A percentile compares a stretch with the other conserved stretches of the same genome.
Evolutionary conservation across 2,888 invertebrate genomes (phyloP).

Genomic region (Agrotis exclamationis): DNA sequence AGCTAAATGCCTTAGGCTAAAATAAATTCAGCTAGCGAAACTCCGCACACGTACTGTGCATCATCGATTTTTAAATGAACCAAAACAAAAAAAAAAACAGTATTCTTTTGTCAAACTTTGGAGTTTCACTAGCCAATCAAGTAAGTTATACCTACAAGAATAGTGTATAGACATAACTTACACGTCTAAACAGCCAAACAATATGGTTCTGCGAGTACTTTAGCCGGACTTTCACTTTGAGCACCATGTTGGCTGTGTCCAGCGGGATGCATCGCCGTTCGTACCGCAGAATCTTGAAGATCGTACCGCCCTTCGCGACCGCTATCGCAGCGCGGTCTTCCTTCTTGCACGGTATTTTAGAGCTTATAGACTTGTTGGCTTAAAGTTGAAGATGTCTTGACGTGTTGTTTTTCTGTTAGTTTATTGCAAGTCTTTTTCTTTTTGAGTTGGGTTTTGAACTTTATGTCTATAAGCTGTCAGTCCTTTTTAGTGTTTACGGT

Average conservation of each 20-base stretch:
- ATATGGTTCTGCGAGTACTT: constrained; percentile 91
- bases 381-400: background rate
- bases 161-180: constrained; percentile 73
- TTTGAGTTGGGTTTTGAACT: background rate
- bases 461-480: background rate
- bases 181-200: constrained; percentile 91
- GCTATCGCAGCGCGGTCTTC: constrained; percentile 34
- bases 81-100: too few relatives aligned
- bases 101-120: too few relatives aligned
- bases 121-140: too few relatives aligned
- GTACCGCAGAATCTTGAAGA: constrained; percentile 79
- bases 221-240: constrained; percentile 91
- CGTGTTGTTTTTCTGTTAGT: background rate
- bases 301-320: constrained; percentile 34
- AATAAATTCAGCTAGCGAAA: too few relatives aligned
- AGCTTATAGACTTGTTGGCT: background rate
- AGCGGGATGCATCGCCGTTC: constrained; percentile 85
- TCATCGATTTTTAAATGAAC: too few relatives aligned
- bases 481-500: background rate
- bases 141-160: too few relatives aligned
- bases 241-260: constrained; percentile 89
- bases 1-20: too few relatives aligned
- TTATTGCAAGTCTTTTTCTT: background rate
- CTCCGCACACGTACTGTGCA: too few relatives aligned
- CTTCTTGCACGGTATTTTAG: constrained; percentile 44